Base-by-base conservation (phyloP, 2,797 vertebrate genomes). In the Mormyrus proboscirostris region DNA sequence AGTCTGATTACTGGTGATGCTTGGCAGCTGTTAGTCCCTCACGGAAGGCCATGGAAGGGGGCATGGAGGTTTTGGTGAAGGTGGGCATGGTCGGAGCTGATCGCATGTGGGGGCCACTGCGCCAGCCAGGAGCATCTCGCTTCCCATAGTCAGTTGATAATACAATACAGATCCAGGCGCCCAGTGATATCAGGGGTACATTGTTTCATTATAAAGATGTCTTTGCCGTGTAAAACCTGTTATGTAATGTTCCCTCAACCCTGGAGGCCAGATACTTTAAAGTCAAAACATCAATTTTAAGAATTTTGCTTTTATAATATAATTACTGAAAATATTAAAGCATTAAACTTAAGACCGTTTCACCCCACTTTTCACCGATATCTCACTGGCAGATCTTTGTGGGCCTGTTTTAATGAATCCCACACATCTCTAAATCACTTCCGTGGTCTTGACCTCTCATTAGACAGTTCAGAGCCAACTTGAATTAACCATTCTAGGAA, bases 141-240 rank as follows among this genome's bases (percentile, higher is more conserved):
- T 95, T 94, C 95, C 94, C 92, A 92, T 91, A 94, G 94, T 93
- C 93, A 92, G 93, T 92, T 92, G 86, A 87, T 90, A 91, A 90
- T 94, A 94, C 93, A 51, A 93, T 84, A 49, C 79, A 50, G 79
- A 69, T 50, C 7, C 79, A 25, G 79, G 19, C 16, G 41, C 41
- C 76, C 59, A 25, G 59, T 92, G 92, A 91, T 38, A 91, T 86
- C 89, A 90, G 59, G 93, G 8, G 92, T 94, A 92, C 93, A 92
- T 93, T 89, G 92, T 93, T 92, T 91, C 92, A 91, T 94, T 93
- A 91, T 92, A 92, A 91, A 89, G 87, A 85, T 90, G 89, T 94
- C 93, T 92, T 91, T 91, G 93, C 91, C 91, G 91, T 69, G 91
- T 91, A 92, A 93, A 92, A 57, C 89, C 91, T 90, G 90, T 89